Percentiles rank a stretch among this genome's conserved stretches.
Evolutionary conservation across 2,888 invertebrate species (phyloP).

Genomic region (Acleris literana): DNA sequence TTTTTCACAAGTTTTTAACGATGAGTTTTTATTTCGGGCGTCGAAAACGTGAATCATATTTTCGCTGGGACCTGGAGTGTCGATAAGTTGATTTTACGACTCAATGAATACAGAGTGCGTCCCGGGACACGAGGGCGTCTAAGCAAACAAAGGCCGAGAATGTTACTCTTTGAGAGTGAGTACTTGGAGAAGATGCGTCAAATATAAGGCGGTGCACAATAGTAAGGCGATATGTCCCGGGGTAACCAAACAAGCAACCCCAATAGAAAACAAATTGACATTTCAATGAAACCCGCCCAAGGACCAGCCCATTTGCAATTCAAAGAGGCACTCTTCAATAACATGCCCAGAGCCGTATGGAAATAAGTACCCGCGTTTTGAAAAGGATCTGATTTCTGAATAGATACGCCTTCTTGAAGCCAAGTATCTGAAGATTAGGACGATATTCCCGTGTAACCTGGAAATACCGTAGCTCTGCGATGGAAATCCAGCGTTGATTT

Average conservation of each 20-base stretch:
- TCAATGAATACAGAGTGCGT: conserved; percentile 38
- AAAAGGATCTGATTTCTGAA: conserved; percentile 75
- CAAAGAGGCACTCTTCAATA: conserved; percentile 78
- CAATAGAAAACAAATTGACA: conserved; percentile 83
- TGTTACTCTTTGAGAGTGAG: conserved; percentile 44
- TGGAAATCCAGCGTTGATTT: conserved; percentile 20
- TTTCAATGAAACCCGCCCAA: conserved; percentile 75
- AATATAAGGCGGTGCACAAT: conserved; percentile 53
- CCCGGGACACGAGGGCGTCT: conserved; percentile 30
- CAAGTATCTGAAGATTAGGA: conserved; percentile 34
- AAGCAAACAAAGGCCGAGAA: conserved; percentile 45
- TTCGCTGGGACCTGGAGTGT: conserved; percentile 36
- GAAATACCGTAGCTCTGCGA: conserved; percentile 6
- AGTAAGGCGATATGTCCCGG: conserved; percentile 63
- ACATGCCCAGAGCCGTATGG: conserved; percentile 68
- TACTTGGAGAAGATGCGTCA: conserved; percentile 43
- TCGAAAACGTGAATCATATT: conserved; percentile 41
- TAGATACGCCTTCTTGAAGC: conserved; percentile 46
- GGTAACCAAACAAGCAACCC: conserved; percentile 64
- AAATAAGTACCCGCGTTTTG: conserved; percentile 69
- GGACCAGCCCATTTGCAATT: conserved; percentile 78
- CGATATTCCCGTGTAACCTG: conserved; percentile 17
- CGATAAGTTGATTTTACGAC: conserved; percentile 39
- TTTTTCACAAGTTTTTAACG: conserved; percentile 51
- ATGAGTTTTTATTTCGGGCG: conserved; percentile 37